Percentiles rank a stretch among this genome's conserved stretches.
These are phyloP conservation scores for Melipona bicolor DNA, from an alignment of 2,888 invertebrate species.

Conservation along the genomic window DNA sequence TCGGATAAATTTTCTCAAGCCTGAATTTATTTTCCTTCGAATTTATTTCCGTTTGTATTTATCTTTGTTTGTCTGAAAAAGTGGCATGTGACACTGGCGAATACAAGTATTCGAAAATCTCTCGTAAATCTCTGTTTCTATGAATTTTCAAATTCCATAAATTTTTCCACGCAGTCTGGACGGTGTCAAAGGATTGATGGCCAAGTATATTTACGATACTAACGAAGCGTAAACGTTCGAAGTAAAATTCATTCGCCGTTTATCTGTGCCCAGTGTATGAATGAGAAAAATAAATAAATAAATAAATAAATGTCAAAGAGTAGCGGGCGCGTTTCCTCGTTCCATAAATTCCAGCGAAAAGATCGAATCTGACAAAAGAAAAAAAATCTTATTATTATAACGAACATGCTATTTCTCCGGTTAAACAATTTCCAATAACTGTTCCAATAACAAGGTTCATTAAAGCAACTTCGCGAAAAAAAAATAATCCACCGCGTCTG, in stretches of 20 bases:
- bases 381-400: background rate
- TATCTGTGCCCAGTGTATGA: background rate
- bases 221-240: background rate
- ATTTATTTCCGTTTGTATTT: background rate
- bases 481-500: constrained; percentile 9
- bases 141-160: background rate
- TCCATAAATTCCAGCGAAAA: background rate
- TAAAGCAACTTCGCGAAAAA: background rate
- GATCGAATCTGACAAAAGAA: background rate
- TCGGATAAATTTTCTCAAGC: no score
- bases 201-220: no score
- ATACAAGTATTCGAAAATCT: background rate
- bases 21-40: background rate
- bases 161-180: background rate
- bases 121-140: background rate
- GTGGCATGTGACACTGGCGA: no score
- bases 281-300: background rate
- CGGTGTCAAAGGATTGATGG: background rate
- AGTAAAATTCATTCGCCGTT: background rate
- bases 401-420: background rate
- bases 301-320: background rate
- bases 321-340: background rate
- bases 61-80: background rate
- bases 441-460: background rate
- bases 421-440: background rate